Evolutionary conservation across 2,888 invertebrate genomes (phyloP).

Genomic region (Drosophila fulvimacula): DNA sequence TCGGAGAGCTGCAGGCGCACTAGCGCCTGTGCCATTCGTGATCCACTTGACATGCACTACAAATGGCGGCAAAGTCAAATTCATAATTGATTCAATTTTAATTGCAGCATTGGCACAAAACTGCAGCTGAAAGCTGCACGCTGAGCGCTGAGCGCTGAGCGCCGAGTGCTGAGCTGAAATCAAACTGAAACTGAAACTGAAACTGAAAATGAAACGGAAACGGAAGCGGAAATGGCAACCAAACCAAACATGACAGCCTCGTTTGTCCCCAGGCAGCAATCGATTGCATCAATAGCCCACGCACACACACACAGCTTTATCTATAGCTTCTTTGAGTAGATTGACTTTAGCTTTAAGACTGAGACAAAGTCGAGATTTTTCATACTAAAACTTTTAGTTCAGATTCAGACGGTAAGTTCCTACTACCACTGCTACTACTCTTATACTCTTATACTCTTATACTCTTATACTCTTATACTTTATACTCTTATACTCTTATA

Average conservation of each 20-base stretch:
- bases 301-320: background rate
- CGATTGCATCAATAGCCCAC: slow-evolving; percentile 48
- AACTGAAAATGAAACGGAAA: slow-evolving; percentile 37
- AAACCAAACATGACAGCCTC: slow-evolving; percentile 55
- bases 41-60: slow-evolving; percentile 48
- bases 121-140: slow-evolving; percentile 8
- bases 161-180: background rate
- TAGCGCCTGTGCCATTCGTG: slow-evolving; percentile 34
- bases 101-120: slow-evolving; percentile 58
- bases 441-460: too few relatives aligned
- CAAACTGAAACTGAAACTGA: slow-evolving; percentile 28
- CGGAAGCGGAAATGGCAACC: slow-evolving; percentile 39
- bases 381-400: background rate
- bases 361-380: background rate
- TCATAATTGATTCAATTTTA: slow-evolving; percentile 78
- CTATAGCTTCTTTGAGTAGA: background rate
- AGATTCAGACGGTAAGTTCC: background rate
- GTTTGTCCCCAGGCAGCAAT: slow-evolving; percentile 53
- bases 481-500: too few relatives aligned
- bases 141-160: background rate
- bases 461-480: too few relatives aligned
- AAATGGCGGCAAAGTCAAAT: slow-evolving; percentile 59
- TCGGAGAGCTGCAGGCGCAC: slow-evolving; percentile 5
- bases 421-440: too few relatives aligned
- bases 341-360: background rate